Base-by-base conservation (phyloP, 2,888 invertebrate species). In the Heliconius sara region DNA sequence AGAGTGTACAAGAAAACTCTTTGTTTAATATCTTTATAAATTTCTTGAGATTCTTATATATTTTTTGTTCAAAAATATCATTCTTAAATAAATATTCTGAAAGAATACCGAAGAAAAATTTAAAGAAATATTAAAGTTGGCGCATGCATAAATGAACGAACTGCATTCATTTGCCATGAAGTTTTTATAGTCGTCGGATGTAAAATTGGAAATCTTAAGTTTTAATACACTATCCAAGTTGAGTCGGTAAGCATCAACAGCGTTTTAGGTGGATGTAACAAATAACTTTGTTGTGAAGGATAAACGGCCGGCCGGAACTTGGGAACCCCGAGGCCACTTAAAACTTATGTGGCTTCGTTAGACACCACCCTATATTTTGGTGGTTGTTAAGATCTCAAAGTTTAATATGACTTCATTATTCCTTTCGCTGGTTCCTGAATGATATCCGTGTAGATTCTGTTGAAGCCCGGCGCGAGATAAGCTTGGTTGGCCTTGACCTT, bases 321-420 rank as follows among this genome's bases (percentile, higher is more conserved):
- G 85, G 43, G 85, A 85, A 92, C 91, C 92, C 88, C 82, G 93
- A 89, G 94, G 92, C 93, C 93, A 94, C 93, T 94, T 94, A 91
- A 93, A 94, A 94, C 93, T 94, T 94, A 90, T 91, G 92, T 93
- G 93, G 92, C 93, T 94, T 92, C 90, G 92, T 92, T 92, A 92
- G 90, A 91, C 92, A 90, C 57, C 65, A 71, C 47, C 79, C 80
- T 79, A 75, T 82, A 80, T 78, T 77, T 76, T 39, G 60, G 67
- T 68, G 76, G 76, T 77, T 79, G 66, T 80, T 79, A 82, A 79
- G 68, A 75, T 76, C 67, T 80, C 60, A 27, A 70, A 75, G 70
- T 81, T 80, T 77, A 78, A 67, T 67, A 74, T 74, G 78, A 52
- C 74, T 75, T 47, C 63, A 65, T 75, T 27, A 66, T 74, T 67